phyloP scores from a whole-genome alignment of 2,797 vertebrate genomes.

The Apogon talboti region DNA sequence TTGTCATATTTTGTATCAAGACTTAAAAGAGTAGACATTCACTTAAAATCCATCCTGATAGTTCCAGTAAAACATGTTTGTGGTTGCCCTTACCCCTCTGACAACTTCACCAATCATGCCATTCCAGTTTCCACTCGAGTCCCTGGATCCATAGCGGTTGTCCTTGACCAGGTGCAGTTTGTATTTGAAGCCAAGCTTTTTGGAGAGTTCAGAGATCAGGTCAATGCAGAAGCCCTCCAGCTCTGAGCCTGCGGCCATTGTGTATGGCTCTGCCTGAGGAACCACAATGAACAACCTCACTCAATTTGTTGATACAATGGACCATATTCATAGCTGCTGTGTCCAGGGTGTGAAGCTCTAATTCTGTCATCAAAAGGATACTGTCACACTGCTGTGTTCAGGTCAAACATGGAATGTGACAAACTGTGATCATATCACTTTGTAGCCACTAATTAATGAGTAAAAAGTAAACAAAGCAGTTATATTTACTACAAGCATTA shows the following conservation, averaged over 20 bases:
- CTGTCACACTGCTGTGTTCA: too few species aligned
- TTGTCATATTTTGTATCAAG: too few species aligned
- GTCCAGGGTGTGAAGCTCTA: too few species aligned
- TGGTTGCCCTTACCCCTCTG: conserved; percentile 78
- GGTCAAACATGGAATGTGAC: too few species aligned
- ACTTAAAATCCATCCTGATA: too few species aligned
- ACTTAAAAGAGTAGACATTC: too few species aligned
- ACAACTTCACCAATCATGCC: conserved; percentile 91
- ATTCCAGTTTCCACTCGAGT: conserved; percentile 82
- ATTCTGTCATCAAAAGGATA: too few species aligned
- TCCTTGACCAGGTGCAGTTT: conserved; percentile 87
- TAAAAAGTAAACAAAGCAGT: too few species aligned
- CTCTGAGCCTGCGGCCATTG: conserved; percentile 78
- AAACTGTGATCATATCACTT: too few species aligned
- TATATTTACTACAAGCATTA: too few species aligned
- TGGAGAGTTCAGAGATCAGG: conserved; percentile 82
- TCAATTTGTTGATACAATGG: neutral
- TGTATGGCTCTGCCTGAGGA: conserved; percentile 86
- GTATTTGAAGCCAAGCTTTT: conserved; percentile 85
- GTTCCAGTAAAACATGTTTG: too few species aligned
- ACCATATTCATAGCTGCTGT: neutral
- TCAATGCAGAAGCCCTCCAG: conserved; percentile 91
- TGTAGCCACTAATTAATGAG: too few species aligned
- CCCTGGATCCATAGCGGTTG: conserved; percentile 76
- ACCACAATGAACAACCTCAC: neutral